These are phyloP conservation scores for pig (Sus scrofa) DNA, from an alignment of 2,113 vertebrate genomes.

Conservation along the genomic window T2T-Sscrofa CM000826.6:82620501-82621000, in stretches of 20 bases:
- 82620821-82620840: background rate
- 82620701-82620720: background rate
- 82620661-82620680: background rate
- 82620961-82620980: background rate
- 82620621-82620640: background rate
- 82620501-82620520: constrained; percentile 43
- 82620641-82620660: background rate
- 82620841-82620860: constrained; percentile 28
- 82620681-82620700: background rate
- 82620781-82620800: background rate
- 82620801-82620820: constrained; percentile 22
- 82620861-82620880: constrained; percentile 43
- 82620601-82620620: background rate
- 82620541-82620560: background rate
- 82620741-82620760: background rate
- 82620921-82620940: background rate
- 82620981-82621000: background rate
- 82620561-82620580: background rate
- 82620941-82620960: background rate
- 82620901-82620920: constrained; percentile 23
- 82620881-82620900: background rate
- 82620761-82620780: constrained; percentile 29
- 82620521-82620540: constrained; percentile 26
- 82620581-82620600: constrained; percentile 44
- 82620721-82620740: background rate